These are phyloP conservation scores for Synanthedon formicaeformis DNA, from an alignment of 2,888 invertebrate species.

Conservation along the genomic window DNA sequence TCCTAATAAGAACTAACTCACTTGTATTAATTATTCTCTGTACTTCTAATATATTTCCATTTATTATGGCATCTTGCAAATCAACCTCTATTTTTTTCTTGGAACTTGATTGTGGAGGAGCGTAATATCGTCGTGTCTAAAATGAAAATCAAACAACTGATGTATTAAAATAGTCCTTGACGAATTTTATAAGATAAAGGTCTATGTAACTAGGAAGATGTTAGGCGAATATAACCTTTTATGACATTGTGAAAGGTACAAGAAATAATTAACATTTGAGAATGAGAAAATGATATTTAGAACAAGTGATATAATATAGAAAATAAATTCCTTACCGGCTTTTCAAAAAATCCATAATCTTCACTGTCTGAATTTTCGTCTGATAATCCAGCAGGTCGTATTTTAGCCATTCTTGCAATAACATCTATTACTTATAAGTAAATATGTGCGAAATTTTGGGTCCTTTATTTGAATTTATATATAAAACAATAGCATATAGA, in stretches of 20 bases:
- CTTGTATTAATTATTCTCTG: conserved; percentile 32
- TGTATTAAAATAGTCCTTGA: too few species aligned
- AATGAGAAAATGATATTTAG: neutral
- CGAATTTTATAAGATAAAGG: too few species aligned
- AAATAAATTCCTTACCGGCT: conserved; percentile 29
- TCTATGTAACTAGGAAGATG: too few species aligned
- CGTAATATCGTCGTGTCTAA: conserved; percentile 16
- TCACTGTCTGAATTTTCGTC: conserved; percentile 55
- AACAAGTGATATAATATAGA: neutral
- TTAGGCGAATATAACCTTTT: too few species aligned
- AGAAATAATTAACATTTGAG: too few species aligned
- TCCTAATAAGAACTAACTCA: conserved; percentile 10
- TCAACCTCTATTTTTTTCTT: conserved; percentile 40
- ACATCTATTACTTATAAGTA: too few species aligned
- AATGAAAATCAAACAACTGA: conserved; percentile 6
- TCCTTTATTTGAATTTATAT: too few species aligned
- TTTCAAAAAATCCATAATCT: conserved; percentile 45
- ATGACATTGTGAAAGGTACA: too few species aligned
- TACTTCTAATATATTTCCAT: conserved; percentile 38
- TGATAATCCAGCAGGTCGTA: conserved; percentile 52
- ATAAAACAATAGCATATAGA: too few species aligned
- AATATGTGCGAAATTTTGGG: too few species aligned
- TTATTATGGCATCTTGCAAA: conserved; percentile 50
- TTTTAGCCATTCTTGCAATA: conserved; percentile 21
- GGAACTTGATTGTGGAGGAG: conserved; percentile 21